Evolutionary conservation across 2,113 vertebrate genomes (phyloP), one percentile per base, ranked within the genome.

Genomic region (Heloderma charlesbogerti): DNA sequence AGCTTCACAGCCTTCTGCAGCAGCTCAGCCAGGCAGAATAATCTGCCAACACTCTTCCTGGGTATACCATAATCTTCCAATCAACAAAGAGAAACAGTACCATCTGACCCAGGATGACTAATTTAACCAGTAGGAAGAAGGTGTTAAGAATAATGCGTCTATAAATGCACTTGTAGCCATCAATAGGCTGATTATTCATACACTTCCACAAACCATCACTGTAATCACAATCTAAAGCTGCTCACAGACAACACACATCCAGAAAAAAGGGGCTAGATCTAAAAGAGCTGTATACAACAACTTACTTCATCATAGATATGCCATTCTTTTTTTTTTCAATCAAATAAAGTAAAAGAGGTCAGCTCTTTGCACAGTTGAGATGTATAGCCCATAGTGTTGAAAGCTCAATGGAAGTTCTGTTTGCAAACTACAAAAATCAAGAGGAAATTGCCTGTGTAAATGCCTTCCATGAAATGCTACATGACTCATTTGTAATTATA

Each of bases 281-380:
- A 37, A 83, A 72, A 25, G 3, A 79, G 16, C 85, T 88, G 84
- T 18, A 34, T 34, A 48, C 43, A 40, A 10, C 45, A 43, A 22
- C 71, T 10, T 81, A 31, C 34, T 93, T 31, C 12, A 45, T 90
- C 82, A 85, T 45, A 43, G 40, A 80, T 63, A 81, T 92, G 48
- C 27, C 15, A 43, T 66, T 88, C 57, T 31, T 74, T 69, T 72
- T 48, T 85, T 57, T 77, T 63, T 43, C 1, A 40, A 43, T 20
- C 18, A 43, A 69, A 16, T 25, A 29, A 16, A 34, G 48, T 13
- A 40, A 16, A 29, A 91, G 45, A 87, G 67, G 40, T 22, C 83
- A n/a, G 27, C 57, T 82, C 48, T 74, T 74, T 90, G 43, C 72
- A 84, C 18, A 60, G 34, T 71, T 80, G 67, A 89, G 57, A 75